Conservation (phyloP, 2,797 vertebrate genomes). For the Acanthopagrus latus region DNA sequence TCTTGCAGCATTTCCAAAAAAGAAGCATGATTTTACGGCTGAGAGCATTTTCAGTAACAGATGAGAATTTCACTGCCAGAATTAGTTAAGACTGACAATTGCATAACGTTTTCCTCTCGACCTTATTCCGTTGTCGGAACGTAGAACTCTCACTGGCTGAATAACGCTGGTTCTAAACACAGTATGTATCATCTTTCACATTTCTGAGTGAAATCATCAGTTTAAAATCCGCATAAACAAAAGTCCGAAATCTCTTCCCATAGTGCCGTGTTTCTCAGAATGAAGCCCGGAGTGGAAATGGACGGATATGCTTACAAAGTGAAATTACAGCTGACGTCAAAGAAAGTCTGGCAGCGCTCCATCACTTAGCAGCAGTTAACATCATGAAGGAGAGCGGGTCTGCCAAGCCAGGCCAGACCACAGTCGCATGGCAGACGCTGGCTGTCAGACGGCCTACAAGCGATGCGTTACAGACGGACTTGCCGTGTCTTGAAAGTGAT, state of each 20-base stretch:
- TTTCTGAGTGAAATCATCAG: conserved; percentile 53
- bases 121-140: conserved; percentile 37
- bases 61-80: conserved; percentile 29
- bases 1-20: conserved; percentile 38
- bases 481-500: conserved; percentile 46
- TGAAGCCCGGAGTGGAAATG: conserved; percentile 63
- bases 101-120: conserved; percentile 47
- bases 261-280: conserved; percentile 44
- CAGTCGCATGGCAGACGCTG: conserved; percentile 69
- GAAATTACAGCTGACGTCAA: conserved; percentile 75
- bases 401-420: conserved; percentile 63
- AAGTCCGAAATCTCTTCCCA: conserved; percentile 37
- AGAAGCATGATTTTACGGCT: conserved; percentile 28
- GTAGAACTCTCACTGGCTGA: conserved; percentile 28
- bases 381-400: conserved; percentile 59
- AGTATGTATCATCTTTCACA: conserved; percentile 7
- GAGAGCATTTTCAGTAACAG: conserved; percentile 47
- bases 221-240: conserved; percentile 65
- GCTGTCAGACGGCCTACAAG: conserved; percentile 66
- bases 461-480: conserved; percentile 53
- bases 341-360: conserved; percentile 58
- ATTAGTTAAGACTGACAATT: conserved; percentile 46
- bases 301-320: conserved; percentile 71
- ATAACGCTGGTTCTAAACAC: conserved; percentile 18
- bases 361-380: conserved; percentile 67